phyloP scores from a whole-genome alignment of 1,140 invertebrate species.

The Camponotus floridanus region DNA sequence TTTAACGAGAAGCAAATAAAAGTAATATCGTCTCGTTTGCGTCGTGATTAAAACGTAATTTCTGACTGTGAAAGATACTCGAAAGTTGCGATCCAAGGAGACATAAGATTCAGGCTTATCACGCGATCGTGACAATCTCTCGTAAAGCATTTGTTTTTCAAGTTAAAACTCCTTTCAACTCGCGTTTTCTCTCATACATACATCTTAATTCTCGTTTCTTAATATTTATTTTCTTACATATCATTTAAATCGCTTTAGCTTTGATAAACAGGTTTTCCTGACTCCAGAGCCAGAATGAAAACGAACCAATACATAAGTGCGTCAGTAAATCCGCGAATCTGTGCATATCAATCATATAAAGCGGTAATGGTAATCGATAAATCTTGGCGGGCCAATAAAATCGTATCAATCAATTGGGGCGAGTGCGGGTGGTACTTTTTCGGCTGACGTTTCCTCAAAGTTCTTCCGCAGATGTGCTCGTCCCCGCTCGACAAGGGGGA shows the following conservation, averaged over 20 bases:
- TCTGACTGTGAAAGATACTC: constrained; percentile 51
- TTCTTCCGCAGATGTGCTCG: constrained; percentile 54
- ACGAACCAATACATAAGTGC: not conserved
- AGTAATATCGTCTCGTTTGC: constrained; percentile 56
- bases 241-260: not conserved
- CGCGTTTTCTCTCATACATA: not conserved
- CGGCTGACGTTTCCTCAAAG: constrained; percentile 56
- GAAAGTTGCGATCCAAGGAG: constrained; percentile 30
- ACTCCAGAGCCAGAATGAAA: not conserved
- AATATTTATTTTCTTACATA: not conserved
- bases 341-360: constrained; percentile 79
- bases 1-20: constrained; percentile 63
- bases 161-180: not conserved
- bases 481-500: constrained; percentile 16
- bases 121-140: not conserved
- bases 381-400: constrained; percentile 77
- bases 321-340: constrained; percentile 44
- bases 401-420: constrained; percentile 78
- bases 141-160: not conserved
- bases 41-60: constrained; percentile 59
- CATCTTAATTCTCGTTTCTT: not conserved
- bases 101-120: constrained; percentile 22
- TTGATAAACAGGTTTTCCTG: not conserved
- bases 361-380: constrained; percentile 64
- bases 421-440: constrained; percentile 59